Evolutionary conservation across 1,140 invertebrate genomes (phyloP), one percentile per base, ranked within the genome.

Genomic region (Babylonia areolata): DNA sequence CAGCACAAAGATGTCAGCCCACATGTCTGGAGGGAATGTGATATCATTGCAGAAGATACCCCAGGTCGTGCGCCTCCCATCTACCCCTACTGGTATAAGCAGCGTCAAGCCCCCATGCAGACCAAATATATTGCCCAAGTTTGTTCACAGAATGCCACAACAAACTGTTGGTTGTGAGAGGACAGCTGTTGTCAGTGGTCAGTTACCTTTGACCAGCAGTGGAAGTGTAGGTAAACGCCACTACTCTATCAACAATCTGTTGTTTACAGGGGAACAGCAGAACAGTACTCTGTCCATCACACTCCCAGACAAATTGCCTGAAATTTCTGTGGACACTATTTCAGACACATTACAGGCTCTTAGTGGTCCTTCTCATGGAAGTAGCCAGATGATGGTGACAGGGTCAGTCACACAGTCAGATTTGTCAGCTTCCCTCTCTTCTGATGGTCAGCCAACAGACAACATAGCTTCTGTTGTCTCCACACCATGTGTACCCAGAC

Each of bases 221-320:
- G 40, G 20, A n/a, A n/a, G 12, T 5, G 69, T 9, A 15, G 82
- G 82, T 2, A 84, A 84, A 46, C 82, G 82, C 33, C 64, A 84
- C 40, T 84, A 84, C 82, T 84, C 64, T 0, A 84, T 84, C 35
- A 84, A 84, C 82, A 84, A 84, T n/a, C 31, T 84, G 64, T 69
- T 84, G 39, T 84, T 84, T 51, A 84, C 82, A n/a, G 82, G 82
- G 35, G 82, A 84, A 33, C 31, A 35, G 15, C 82, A 84, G 40
- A 64, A 82, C 54, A 84, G 31, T 46, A 46, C 82, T 46, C 64
- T 84, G 64, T 84, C 82, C 39, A 84, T 84, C 12, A 39, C 82
- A 28, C 69, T 84, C 11, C 82, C 82, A 40, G 81, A 84, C 82
- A 73, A 37, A 12, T 42, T 84, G 69, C 82, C 82, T 37, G 82